These are phyloP conservation scores for honey bee (Apis mellifera) DNA, from an alignment of 1,140 invertebrate genomes.

Conservation along the genomic window DNA sequence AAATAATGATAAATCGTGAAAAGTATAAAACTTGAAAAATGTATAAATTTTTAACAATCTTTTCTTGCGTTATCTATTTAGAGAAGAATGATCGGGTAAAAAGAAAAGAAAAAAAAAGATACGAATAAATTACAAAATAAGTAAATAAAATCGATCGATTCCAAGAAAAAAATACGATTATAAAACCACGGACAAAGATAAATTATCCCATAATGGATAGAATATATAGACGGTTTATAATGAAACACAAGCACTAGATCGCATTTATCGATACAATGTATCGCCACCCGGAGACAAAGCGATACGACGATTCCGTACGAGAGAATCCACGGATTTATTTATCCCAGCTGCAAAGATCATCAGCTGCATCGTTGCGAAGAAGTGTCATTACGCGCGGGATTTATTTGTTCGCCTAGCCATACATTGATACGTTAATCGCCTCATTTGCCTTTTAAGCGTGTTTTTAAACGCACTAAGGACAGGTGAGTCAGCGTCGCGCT, in stretches of 20 bases:
- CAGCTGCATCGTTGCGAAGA: no score
- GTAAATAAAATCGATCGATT: neutral
- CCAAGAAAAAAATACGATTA: neutral
- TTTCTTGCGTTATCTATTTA: no score
- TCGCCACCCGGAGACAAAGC: neutral
- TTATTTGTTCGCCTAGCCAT: constrained; percentile 29
- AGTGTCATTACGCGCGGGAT: neutral
- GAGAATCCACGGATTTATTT: neutral
- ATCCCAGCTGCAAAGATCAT: neutral
- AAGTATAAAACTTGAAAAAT: no score
- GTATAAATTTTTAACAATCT: no score
- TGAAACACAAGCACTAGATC: neutral
- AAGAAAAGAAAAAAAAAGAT: no score
- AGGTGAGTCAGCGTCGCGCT: constrained; percentile 31
- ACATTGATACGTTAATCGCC: constrained; percentile 35
- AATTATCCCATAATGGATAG: neutral
- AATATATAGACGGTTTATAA: neutral
- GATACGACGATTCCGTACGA: neutral
- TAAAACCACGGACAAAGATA: neutral
- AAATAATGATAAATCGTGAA: no score
- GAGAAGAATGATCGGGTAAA: no score
- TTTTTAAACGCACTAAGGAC: constrained; percentile 38
- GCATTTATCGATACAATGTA: neutral
- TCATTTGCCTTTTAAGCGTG: constrained; percentile 50
- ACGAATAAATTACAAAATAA: neutral